Evolutionary conservation across 2,113 vertebrate species (phyloP).

Genomic region (Corythoichthys intestinalis): DNA sequence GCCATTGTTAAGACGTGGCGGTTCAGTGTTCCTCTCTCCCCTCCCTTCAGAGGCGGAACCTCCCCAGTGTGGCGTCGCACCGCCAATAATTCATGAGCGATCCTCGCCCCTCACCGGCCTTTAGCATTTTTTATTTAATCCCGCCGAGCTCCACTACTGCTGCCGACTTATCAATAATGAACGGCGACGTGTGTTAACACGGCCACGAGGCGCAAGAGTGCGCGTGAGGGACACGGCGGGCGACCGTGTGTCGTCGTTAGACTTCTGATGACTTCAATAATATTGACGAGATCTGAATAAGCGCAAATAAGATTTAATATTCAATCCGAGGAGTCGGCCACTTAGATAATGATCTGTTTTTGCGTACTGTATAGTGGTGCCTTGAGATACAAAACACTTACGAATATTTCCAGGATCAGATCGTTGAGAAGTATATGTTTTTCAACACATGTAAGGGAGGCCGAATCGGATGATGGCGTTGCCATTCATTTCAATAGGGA

Average conservation of each 20-base stretch:
- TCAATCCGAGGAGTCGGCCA: background rate
- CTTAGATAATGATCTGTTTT: background rate
- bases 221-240: conserved; percentile 1
- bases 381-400: no score
- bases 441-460: no score
- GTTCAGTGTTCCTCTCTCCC: conserved; percentile 23
- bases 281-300: background rate
- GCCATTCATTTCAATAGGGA: no score
- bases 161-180: conserved; percentile 84
- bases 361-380: no score
- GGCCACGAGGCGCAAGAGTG: conserved; percentile 61
- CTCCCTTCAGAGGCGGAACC: conserved; percentile 74
- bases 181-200: conserved; percentile 90
- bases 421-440: no score
- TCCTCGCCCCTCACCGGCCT: conserved; percentile 84
- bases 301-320: background rate
- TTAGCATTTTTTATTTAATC: conserved; percentile 92
- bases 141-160: conserved; percentile 75
- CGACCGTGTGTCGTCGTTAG: background rate
- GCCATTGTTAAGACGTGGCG: background rate
- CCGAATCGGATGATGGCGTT: no score
- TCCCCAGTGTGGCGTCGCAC: conserved; percentile 79
- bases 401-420: no score
- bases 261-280: background rate
- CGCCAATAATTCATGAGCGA: conserved; percentile 96